Evolutionary conservation across 2,888 invertebrate genomes (phyloP), one percentile per base, ranked within the genome.

Genomic region (Ochlodes sylvanus): DNA sequence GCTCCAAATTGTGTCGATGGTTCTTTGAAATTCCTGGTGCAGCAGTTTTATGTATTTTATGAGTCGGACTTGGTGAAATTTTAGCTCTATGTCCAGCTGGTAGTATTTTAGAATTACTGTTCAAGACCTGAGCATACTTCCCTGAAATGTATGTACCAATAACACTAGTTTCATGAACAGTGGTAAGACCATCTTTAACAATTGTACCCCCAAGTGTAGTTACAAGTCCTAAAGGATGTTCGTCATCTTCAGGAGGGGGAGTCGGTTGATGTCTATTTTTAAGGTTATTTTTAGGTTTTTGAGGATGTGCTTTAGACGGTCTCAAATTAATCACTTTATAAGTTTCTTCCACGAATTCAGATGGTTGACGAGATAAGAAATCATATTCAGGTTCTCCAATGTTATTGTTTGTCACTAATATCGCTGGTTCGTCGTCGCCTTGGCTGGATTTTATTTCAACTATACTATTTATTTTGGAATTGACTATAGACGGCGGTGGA

Each of bases 151-250:
- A 97, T 4, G 98, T 97, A 32, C 98, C 97, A 77, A 98, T 96
- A n/a, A 98, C 97, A 82, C 96, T 97, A 0, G 98, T 97, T 88
- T 98, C 97, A 81, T 97, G 97, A 7, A 98, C 95, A 0, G 97
- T 97, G 6, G 97, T 97, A 2, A 96, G 89, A 1, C 97, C 97
- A 79, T 97, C 97, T 81, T 96, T 96, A 5, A 97, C 96, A 68
- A 97, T 95, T 6, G 97, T 97, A 21, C 97, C 98, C 54, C 97
- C 97, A 63, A 98, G 94, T 78, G 96, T 97, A 7, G 97, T 97
- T 0, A 98, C 97, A 66, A 98, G 90, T 6, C 97, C 97, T 1
- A 97, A 94, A 0, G 97, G 97, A 83, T 96, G 96, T 70, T 95
- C 94, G 34, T 95, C 94, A 68, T 96, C 95, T 32, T 94, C 94